Conservation (phyloP, 2,888 invertebrate genomes). For the Nomada fabriciana region DNA sequence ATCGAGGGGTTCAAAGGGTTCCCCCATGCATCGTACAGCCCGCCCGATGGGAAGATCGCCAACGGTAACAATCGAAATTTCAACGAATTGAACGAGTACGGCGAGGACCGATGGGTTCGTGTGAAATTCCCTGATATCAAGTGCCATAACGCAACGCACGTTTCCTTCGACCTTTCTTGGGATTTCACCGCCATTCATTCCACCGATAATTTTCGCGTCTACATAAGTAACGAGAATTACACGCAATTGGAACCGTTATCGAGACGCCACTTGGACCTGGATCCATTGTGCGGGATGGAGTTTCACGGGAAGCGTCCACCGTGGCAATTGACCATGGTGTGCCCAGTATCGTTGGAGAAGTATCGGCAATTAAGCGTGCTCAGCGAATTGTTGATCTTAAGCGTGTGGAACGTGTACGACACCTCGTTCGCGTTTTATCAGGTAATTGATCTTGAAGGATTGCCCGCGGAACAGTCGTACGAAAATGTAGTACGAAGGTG, state of each 20-base stretch:
- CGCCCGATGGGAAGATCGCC: slow-evolving; percentile 39
- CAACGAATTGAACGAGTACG: slow-evolving; percentile 21
- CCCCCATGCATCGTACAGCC: not conserved
- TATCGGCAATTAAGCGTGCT: not conserved
- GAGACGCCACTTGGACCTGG: slow-evolving; percentile 31
- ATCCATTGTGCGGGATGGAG: not conserved
- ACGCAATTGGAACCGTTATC: slow-evolving; percentile 9
- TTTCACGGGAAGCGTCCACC: not conserved
- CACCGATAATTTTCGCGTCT: not conserved
- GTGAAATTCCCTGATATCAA: slow-evolving; percentile 15
- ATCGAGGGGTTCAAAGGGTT: slow-evolving; percentile 35
- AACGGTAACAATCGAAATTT: slow-evolving; percentile 19
- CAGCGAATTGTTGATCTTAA: slow-evolving; percentile 21
- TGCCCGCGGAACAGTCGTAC: not conserved
- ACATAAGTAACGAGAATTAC: slow-evolving; percentile 23
- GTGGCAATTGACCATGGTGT: not conserved
- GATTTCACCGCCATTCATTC: not conserved
- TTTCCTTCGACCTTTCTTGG: slow-evolving; percentile 26
- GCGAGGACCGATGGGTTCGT: slow-evolving; percentile 9
- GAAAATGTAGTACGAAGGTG: not conserved
- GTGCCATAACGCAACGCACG: slow-evolving; percentile 11
- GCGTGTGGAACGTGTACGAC: slow-evolving; percentile 26
- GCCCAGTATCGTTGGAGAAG: slow-evolving; percentile 7
- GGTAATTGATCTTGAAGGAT: slow-evolving; percentile 4
- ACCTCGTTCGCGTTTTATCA: slow-evolving; percentile 34